Evolutionary conservation across 2,888 invertebrate species (phyloP).

Genomic region (Ichneumoninae sp.): DNA sequence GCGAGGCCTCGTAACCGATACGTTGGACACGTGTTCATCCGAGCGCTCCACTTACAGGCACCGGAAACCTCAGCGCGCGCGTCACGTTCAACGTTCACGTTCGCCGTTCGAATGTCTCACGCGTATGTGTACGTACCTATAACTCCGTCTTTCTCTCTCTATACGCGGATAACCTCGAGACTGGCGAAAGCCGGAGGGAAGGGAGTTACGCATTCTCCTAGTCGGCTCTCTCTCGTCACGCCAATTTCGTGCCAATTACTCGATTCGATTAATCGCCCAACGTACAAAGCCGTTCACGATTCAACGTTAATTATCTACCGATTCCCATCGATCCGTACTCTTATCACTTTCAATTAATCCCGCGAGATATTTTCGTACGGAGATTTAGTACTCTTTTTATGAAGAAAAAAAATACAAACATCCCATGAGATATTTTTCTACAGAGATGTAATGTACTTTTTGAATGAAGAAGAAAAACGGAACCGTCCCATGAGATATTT

Average conservation of each 20-base stretch:
- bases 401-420: too few relatives aligned
- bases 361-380: background rate
- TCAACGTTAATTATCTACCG: background rate
- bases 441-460: too few relatives aligned
- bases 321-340: background rate
- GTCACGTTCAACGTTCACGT: slow-evolving; percentile 62
- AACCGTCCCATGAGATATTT: too few relatives aligned
- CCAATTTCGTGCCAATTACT: slow-evolving; percentile 67
- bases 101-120: slow-evolving; percentile 39
- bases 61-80: slow-evolving; percentile 63
- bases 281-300: slow-evolving; percentile 46
- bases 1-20: slow-evolving; percentile 65
- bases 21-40: slow-evolving; percentile 68
- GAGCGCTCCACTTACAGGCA: slow-evolving; percentile 65
- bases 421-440: too few relatives aligned
- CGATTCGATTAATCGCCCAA: slow-evolving; percentile 63
- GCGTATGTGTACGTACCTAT: slow-evolving; percentile 10
- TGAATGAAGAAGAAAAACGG: too few relatives aligned
- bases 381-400: background rate
- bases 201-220: slow-evolving; percentile 30
- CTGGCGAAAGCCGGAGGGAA: background rate
- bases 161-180: background rate
- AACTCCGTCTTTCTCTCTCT: background rate
- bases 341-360: slow-evolving; percentile 6
- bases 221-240: slow-evolving; percentile 37